phyloP scores from a whole-genome alignment of 2,888 invertebrate species.

The Latrodectus hesperus region DNA sequence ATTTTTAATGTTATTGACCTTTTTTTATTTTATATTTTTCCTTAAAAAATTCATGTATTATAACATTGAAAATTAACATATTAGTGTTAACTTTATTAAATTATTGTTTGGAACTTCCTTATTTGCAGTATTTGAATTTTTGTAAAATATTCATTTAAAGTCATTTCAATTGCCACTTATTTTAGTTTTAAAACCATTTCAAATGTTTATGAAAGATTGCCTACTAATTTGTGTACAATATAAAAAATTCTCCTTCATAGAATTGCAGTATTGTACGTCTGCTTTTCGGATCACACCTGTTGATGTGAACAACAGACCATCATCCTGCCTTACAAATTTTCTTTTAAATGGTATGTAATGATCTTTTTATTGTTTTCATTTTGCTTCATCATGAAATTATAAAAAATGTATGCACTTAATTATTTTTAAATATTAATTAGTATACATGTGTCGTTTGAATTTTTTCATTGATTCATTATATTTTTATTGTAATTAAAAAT shows the following conservation, averaged over 20 bases:
- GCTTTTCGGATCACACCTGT: slow-evolving; percentile 95
- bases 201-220: not conserved
- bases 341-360: slow-evolving; percentile 84
- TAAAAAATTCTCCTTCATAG: slow-evolving; percentile 76
- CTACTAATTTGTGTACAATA: not conserved
- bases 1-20: no score
- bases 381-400: no score
- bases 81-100: no score
- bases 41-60: slow-evolving; percentile 85
- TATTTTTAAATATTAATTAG: no score
- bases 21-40: not conserved
- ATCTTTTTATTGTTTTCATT: no score
- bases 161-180: not conserved
- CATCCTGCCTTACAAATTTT: slow-evolving; percentile 97
- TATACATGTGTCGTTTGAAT: no score
- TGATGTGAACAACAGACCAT: slow-evolving; percentile 96
- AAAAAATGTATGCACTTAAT: no score
- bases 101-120: no score
- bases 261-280: slow-evolving; percentile 87
- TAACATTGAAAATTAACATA: slow-evolving; percentile 72
- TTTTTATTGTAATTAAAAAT: no score
- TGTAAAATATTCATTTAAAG: not conserved
- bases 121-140: not conserved
- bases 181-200: not conserved
- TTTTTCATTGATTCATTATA: no score